Conservation (phyloP, 92 coral and sea anemone genomes). For the Phenganax marumi region DNA sequence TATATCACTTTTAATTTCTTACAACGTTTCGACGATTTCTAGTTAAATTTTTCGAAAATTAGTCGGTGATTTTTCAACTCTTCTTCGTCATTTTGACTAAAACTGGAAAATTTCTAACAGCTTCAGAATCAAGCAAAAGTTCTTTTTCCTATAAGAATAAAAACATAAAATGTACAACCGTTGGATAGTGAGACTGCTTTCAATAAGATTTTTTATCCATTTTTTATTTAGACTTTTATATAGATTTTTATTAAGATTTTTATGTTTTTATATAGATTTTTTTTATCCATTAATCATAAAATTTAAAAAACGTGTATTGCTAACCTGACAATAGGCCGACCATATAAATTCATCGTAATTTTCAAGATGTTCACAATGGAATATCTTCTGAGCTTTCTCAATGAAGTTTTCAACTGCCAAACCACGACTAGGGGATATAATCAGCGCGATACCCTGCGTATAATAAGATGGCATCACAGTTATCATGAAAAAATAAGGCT, state of each 20-base stretch:
- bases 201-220: no score
- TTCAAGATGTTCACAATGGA: constrained; percentile 3
- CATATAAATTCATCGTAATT: constrained; percentile 18
- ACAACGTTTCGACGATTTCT: no score
- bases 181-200: neutral
- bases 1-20: no score
- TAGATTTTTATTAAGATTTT: no score
- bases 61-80: neutral
- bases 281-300: neutral
- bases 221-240: no score
- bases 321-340: constrained; percentile 9
- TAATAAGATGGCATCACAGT: neutral
- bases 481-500: neutral
- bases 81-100: constrained; percentile 4
- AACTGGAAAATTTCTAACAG: constrained; percentile 7
- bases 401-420: neutral
- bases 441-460: constrained; percentile 1
- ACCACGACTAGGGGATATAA: constrained; percentile 7
- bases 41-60: no score
- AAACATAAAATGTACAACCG: neutral
- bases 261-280: no score
- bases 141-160: neutral
- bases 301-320: neutral
- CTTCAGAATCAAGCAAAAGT: neutral
- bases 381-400: constrained; percentile 5